Percentiles rank a stretch among this genome's conserved stretches.
Evolutionary conservation across 2,888 invertebrate genomes (phyloP).

Genomic region (Pyralis farinalis): DNA sequence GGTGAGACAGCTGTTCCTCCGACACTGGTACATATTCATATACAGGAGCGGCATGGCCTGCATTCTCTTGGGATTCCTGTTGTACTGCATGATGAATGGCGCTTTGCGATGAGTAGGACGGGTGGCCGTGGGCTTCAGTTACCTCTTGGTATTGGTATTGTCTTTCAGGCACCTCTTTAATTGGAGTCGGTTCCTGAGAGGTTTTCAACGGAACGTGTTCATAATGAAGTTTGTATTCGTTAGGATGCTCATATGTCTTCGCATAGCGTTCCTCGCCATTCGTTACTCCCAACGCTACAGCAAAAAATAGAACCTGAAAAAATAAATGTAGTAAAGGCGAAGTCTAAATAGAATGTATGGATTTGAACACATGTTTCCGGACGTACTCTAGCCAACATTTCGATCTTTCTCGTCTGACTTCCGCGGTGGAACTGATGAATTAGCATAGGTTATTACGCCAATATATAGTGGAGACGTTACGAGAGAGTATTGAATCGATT

Average conservation of each 20-base stretch:
- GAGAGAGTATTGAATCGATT: constrained; percentile 76
- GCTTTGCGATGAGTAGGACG: constrained; percentile 48
- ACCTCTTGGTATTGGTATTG: constrained; percentile 27
- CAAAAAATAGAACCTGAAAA: constrained; percentile 55
- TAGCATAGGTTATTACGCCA: constrained; percentile 73
- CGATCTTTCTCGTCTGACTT: constrained; percentile 71
- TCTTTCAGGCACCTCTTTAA: constrained; percentile 44
- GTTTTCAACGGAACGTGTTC: constrained; percentile 32
- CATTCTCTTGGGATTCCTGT: constrained; percentile 43
- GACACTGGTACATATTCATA: constrained; percentile 44
- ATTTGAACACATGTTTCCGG: constrained; percentile 15
- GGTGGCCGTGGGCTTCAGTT: constrained; percentile 31
- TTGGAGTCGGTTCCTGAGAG: constrained; percentile 45
- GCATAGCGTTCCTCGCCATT: constrained; percentile 42
- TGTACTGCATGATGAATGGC: constrained; percentile 45
- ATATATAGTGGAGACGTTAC: constrained; percentile 79
- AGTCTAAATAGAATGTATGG: constrained; percentile 11
- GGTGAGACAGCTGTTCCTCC: constrained; percentile 23
- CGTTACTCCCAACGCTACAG: constrained; percentile 30
- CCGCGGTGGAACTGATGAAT: constrained; percentile 75
- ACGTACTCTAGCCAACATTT: constrained; percentile 72
- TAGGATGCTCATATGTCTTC: constrained; percentile 28
- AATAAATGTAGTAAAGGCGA: constrained; percentile 11
- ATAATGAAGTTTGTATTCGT: constrained; percentile 44
- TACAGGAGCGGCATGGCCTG: constrained; percentile 44